phyloP scores from a whole-genome alignment of 2,797 vertebrate genomes.

The Squalus acanthias region DNA sequence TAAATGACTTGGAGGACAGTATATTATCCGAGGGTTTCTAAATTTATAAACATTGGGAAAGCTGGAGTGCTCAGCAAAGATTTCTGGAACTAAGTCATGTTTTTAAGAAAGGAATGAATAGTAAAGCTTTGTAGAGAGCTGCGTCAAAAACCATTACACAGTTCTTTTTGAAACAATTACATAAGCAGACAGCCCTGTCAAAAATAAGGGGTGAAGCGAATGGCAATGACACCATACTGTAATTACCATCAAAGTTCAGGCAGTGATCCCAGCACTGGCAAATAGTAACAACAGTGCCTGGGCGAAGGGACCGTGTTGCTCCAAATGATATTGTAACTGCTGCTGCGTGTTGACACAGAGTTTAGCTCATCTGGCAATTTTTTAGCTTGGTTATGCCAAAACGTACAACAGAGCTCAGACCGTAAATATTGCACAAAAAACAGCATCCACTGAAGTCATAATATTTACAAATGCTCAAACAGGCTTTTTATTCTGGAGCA shows the following conservation, averaged over 20 bases:
- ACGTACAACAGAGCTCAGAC: background rate
- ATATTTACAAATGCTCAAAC: background rate
- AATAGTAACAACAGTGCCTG: background rate
- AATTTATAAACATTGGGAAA: background rate
- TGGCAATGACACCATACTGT: background rate
- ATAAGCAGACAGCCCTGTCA: background rate
- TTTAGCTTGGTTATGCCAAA: background rate
- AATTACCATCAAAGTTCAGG: background rate
- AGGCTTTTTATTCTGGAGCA: background rate
- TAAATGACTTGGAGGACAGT: no score
- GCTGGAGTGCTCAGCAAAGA: background rate
- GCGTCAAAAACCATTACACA: background rate
- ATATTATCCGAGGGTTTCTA: background rate
- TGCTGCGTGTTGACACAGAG: background rate
- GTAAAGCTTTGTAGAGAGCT: background rate
- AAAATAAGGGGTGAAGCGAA: background rate
- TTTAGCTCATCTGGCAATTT: background rate
- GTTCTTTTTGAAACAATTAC: background rate
- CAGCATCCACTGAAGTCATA: background rate
- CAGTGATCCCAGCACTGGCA: background rate
- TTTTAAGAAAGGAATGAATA: background rate
- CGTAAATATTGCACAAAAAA: background rate
- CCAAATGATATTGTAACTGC: background rate
- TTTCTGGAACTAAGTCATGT: background rate
- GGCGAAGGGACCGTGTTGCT: background rate